phyloP scores from a whole-genome alignment of 2,113 vertebrate genomes.

The Ellobius talpinus region DNA sequence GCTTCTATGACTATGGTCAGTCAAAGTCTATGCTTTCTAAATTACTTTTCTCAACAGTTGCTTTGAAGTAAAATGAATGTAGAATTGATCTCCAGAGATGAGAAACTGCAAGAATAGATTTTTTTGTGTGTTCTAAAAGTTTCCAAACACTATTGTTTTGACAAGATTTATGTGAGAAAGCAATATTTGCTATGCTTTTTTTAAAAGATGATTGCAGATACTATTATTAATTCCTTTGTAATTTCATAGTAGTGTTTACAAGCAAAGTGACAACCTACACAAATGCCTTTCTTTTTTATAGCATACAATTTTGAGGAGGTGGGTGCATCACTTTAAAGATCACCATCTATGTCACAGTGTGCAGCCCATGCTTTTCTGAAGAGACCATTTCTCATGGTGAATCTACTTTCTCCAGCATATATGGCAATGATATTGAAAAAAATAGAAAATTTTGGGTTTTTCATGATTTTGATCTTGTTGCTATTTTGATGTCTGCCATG shows the following conservation, averaged over 20 bases:
- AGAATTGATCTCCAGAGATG: conserved; percentile 26
- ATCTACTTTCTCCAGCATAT: background rate
- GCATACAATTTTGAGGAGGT: background rate
- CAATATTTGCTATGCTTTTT: background rate
- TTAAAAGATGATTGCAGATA: background rate
- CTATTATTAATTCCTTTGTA: background rate
- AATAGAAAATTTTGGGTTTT: background rate
- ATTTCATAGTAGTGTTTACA: background rate
- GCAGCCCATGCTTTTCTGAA: background rate
- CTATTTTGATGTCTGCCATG: background rate
- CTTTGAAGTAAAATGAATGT: conserved; percentile 25
- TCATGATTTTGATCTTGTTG: background rate
- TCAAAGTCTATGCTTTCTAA: conserved; percentile 29
- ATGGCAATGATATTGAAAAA: background rate
- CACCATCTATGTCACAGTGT: background rate
- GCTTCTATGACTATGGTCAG: conserved; percentile 7
- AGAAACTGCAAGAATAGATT: conserved; percentile 21
- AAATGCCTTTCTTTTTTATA: conserved; percentile 1
- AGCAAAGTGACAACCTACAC: background rate
- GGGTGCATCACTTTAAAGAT: background rate
- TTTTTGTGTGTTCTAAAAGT: conserved; percentile 18
- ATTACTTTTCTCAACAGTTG: background rate
- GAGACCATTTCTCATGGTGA: background rate
- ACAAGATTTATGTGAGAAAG: background rate
- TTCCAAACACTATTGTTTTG: background rate